A percentile compares a stretch with the other conserved stretches of the same genome.
phyloP scores from a whole-genome alignment of 2,113 vertebrate genomes.

The Percopsis transmontana region DNA sequence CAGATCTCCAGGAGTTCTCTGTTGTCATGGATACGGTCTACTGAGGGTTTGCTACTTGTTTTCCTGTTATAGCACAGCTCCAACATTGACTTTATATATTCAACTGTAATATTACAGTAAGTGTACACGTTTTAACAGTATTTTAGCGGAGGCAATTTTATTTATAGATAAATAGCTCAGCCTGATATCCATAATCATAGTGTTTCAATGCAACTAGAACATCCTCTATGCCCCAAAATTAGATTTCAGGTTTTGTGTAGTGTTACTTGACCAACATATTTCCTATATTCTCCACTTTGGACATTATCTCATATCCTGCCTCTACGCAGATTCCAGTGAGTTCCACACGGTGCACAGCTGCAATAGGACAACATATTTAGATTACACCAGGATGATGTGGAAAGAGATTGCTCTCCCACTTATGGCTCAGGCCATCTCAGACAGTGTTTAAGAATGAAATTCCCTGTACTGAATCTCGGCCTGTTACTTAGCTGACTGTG shows the following conservation, averaged over 20 bases:
- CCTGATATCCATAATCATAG: neutral
- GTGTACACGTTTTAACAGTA: neutral
- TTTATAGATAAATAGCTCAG: neutral
- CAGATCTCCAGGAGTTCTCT: slow-evolving; percentile 39
- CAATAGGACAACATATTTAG: neutral
- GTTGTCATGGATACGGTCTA: slow-evolving; percentile 70
- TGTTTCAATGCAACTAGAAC: neutral
- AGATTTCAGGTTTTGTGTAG: neutral
- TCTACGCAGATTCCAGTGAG: neutral
- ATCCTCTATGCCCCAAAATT: neutral
- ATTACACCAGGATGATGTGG: neutral
- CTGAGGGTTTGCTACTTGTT: slow-evolving; percentile 29
- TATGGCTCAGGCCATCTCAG: neutral
- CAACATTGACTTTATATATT: slow-evolving; percentile 25
- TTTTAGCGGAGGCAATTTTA: too few species aligned
- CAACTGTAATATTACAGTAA: slow-evolving; percentile 20
- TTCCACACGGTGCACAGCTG: neutral
- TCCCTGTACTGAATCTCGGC: neutral
- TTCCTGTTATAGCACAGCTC: slow-evolving; percentile 9
- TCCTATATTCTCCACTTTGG: slow-evolving; percentile 9
- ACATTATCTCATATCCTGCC: neutral
- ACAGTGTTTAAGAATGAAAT: slow-evolving; percentile 7
- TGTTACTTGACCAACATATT: neutral
- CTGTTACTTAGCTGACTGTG: neutral
- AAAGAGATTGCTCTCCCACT: slow-evolving; percentile 10